Conservation (phyloP, 2,888 invertebrate genomes). For the Apotomis betuletana region DNA sequence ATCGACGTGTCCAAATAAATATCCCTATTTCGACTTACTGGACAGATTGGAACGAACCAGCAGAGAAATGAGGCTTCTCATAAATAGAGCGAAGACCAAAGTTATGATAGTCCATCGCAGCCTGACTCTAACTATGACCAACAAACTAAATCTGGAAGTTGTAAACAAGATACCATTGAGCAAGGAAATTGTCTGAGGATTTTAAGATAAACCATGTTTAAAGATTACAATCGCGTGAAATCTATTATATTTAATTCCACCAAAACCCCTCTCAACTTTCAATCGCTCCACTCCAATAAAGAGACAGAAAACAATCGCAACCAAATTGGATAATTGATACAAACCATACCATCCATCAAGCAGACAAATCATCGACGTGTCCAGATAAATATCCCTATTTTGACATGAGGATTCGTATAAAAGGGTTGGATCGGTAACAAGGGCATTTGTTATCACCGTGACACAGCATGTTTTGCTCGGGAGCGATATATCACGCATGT, state of each 20-base stretch:
- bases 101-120: too few relatives aligned
- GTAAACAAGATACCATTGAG: too few relatives aligned
- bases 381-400: constrained; percentile 57
- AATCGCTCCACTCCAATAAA: constrained; percentile 47
- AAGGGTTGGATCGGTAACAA: constrained; percentile 52
- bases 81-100: too few relatives aligned
- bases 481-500: constrained; percentile 61
- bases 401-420: constrained; percentile 55
- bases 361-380: constrained; percentile 63
- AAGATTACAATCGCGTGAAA: too few relatives aligned
- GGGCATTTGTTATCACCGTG: constrained; percentile 58
- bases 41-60: too few relatives aligned
- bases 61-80: too few relatives aligned
- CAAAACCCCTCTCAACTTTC: neutral
- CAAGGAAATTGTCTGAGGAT: too few relatives aligned
- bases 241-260: too few relatives aligned
- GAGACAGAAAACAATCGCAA: constrained; percentile 61
- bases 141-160: too few relatives aligned
- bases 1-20: constrained; percentile 56
- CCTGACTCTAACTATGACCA: too few relatives aligned
- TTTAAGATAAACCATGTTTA: too few relatives aligned
- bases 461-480: constrained; percentile 55
- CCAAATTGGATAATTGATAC: constrained; percentile 68
- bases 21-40: constrained; percentile 62
- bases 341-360: constrained; percentile 66